phyloP scores from a whole-genome alignment of 2,113 vertebrate genomes.

The Eretmochelys imbricata region DNA sequence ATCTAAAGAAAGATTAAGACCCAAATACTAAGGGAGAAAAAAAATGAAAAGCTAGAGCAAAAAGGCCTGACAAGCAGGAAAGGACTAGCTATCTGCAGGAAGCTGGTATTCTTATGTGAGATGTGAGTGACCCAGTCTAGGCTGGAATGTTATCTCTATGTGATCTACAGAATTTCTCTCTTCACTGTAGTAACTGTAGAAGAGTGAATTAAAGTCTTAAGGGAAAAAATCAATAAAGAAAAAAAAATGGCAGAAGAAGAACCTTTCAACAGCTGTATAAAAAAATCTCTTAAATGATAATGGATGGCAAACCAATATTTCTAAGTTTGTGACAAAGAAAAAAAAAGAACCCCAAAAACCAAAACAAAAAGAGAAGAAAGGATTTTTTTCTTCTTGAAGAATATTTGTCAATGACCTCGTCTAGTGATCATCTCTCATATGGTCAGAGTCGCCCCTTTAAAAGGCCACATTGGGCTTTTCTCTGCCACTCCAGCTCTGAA shows the following conservation, averaged over 20 bases:
- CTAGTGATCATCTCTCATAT: background rate
- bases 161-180: slow-evolving; percentile 79
- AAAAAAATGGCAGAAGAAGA: slow-evolving; percentile 63
- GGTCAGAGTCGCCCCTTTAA: background rate
- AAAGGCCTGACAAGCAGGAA: slow-evolving; percentile 76
- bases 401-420: background rate
- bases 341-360: background rate
- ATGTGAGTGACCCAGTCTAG: slow-evolving; percentile 75
- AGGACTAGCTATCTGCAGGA: slow-evolving; percentile 78
- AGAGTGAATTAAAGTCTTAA: slow-evolving; percentile 82
- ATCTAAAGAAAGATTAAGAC: slow-evolving; percentile 81
- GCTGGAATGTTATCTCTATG: slow-evolving; percentile 76
- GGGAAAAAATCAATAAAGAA: slow-evolving; percentile 80
- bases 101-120: slow-evolving; percentile 74
- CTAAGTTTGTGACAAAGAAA: background rate
- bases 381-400: background rate
- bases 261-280: slow-evolving; percentile 52
- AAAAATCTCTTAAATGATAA: background rate
- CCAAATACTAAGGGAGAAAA: slow-evolving; percentile 74
- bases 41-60: slow-evolving; percentile 67
- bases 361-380: background rate
- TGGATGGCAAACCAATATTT: slow-evolving; percentile 22
- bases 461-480: background rate
- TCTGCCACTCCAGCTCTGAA: background rate
- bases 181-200: slow-evolving; percentile 74